Evolutionary conservation across 2,113 vertebrate genomes (phyloP), one percentile per base, ranked within the genome.

Genomic region (Melanostigma gelatinosum): DNA sequence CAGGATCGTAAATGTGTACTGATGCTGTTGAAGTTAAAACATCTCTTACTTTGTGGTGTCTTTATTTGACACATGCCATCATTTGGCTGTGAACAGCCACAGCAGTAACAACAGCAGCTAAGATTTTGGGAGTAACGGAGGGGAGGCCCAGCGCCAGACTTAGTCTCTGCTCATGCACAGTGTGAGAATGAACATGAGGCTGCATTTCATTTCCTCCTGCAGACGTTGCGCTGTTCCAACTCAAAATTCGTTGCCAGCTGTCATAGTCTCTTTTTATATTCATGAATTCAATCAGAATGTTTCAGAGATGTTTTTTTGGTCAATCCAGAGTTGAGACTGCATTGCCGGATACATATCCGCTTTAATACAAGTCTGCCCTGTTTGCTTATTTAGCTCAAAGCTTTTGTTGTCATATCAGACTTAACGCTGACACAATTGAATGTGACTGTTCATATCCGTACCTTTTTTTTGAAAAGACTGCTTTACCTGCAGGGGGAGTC

Each of bases 271-370:
- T 75, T 55, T 89, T 88, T 86, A 82, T 84, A 89, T 93, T 93
- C 89, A 93, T 91, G 82, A 83, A 87, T 88, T 89, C 82, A 79
- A 72, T 91, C 75, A 87, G 80, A 85, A 42, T 86, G 85, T 88
- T 87, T 90, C 72, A 80, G 82, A 82, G 80, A 81, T n/a, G n/a
- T 80, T 89, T 83, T 88, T 84, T 79, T 80, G 77, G 75, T 87
- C 88, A 85, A 85, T 88, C 74, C 84, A 77, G 63, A 83, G 73
- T 80, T 86, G 80, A 82, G 64, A 46, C 81, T 84, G 78, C n/a
- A 22, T 68, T 74, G 60, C 75, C 2, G 62, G 62, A 80, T 79
- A 78, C 72, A 70, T 77, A 63, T 82, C 64, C 46, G 22, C 61
- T 67, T 58, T 54, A 81, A 86, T 77, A 86, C 77, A 85, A 79